phyloP scores from a whole-genome alignment of 2,113 vertebrate genomes.

The Gallinago undulata region DNA sequence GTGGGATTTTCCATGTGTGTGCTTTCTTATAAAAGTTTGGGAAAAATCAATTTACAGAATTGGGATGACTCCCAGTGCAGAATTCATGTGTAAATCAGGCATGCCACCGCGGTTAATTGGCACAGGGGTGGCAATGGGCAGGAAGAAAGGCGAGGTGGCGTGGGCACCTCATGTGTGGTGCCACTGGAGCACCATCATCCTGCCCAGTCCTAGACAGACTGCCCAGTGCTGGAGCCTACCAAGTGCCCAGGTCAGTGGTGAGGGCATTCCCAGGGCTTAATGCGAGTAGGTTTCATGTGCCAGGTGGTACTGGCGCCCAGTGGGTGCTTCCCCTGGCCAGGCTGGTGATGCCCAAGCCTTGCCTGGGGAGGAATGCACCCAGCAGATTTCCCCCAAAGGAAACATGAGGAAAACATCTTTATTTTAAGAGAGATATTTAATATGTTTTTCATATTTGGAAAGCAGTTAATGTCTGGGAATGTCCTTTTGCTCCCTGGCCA shows the following conservation, averaged over 20 bases:
- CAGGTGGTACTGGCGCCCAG: rapidly evolving
- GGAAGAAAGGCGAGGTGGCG: rapidly evolving
- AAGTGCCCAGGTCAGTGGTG: not conserved
- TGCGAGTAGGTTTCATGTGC: not conserved
- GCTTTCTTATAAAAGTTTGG: not conserved
- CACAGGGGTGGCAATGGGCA: rapidly evolving
- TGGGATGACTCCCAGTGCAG: rapidly evolving
- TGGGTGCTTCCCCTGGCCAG: not conserved
- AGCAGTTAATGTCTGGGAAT: slow-evolving; percentile 73
- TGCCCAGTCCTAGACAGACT: rapidly evolving
- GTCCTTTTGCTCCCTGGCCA: slow-evolving; percentile 73
- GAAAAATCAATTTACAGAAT: not conserved
- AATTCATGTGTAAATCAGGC: not conserved
- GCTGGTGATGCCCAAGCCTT: not conserved
- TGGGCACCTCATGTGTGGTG: not conserved
- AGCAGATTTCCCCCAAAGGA: slow-evolving; percentile 52
- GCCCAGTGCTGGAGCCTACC: rapidly evolving
- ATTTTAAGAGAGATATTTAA: slow-evolving; percentile 70
- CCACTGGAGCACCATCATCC: not conserved
- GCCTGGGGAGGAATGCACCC: slow-evolving; percentile 13
- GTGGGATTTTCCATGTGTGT: not conserved
- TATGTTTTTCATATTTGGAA: slow-evolving; percentile 77
- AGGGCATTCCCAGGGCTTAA: not conserved
- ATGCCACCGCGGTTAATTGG: rapidly evolving
- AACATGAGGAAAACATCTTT: slow-evolving; percentile 76